Base-by-base conservation (phyloP, 2,888 invertebrate genomes). In the Harpalus rubripes region DNA sequence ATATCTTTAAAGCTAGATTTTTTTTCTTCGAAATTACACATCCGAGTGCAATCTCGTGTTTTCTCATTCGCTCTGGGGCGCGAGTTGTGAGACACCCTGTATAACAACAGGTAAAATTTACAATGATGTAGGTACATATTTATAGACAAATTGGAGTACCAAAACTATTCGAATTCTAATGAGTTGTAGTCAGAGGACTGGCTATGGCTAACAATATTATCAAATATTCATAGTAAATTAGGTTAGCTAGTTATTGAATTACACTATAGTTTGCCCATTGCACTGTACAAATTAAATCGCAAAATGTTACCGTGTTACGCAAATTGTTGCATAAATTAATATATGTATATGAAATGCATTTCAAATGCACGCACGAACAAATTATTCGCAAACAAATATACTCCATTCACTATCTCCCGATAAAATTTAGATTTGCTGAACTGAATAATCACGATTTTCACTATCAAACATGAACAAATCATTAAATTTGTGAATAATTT, bases 291-390 rank as follows among this genome's bases (percentile, higher is more conserved):
- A 52, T 52, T 52, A 52, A 52, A 52, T 52, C 44, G 44, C 12
- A 52, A 52, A 52, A 6, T 52, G 44, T 10, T 12, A 10, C 44
- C 44, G 10, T 10, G 12, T 52, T 52, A 52, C 44, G 6, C 7
- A 52, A 52, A 52, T 52, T 52, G 44, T 52, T 52, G 44, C 44
- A 52, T 52, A 52, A 52, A 12, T 52, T 52, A 52, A 22, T 52
- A 10, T 52, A 8, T 52, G 12, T 52, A 2, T 52, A 52, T 52
- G 44, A 52, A 52, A 52, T 52, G 44, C 7, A 52, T 8, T 52
- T 10, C 10, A 52, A 52, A 6, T 12, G 12, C 10, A 52, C 44
- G 12, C 44, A 52, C 10, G 44, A 52, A 52, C 44, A 10, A 52
- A 52, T 52, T 52, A 52, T 52, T 0, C 4, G 12, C 12, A 52